phyloP scores from a whole-genome alignment of 1,140 invertebrate genomes.

The Argopecten irradians region DNA sequence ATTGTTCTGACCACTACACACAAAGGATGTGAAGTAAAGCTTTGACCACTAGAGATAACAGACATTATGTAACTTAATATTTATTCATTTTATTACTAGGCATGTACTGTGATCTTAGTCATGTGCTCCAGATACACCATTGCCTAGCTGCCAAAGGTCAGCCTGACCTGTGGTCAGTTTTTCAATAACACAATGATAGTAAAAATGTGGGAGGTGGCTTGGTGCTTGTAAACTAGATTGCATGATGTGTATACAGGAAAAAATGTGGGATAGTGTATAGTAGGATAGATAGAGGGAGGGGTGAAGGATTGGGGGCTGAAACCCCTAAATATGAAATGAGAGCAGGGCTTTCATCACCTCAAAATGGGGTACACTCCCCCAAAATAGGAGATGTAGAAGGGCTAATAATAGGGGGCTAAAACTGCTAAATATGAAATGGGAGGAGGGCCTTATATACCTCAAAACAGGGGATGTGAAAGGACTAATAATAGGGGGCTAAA shows the following conservation, averaged over 20 bases:
- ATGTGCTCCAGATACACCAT: neutral
- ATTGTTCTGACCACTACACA: neutral
- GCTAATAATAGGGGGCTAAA: no score
- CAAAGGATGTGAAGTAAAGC: neutral
- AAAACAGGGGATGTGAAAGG: no score
- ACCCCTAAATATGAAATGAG: no score
- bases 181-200: conserved; percentile 12
- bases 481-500: no score
- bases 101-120: neutral
- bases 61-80: conserved; percentile 11
- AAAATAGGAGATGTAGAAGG: no score
- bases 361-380: no score
- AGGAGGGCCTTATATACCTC: no score
- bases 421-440: no score
- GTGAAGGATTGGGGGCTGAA: no score
- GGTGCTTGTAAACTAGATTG: neutral
- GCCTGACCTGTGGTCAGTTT: neutral
- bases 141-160: neutral
- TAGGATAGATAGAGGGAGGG: no score
- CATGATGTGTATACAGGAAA: neutral
- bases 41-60: neutral
- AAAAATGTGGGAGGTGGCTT: neutral
- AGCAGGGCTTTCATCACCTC: no score
- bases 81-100: neutral
- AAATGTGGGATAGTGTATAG: neutral